These are phyloP conservation scores for Calonectris borealis DNA, from an alignment of 2,113 vertebrate species.

Conservation along the genomic window DNA sequence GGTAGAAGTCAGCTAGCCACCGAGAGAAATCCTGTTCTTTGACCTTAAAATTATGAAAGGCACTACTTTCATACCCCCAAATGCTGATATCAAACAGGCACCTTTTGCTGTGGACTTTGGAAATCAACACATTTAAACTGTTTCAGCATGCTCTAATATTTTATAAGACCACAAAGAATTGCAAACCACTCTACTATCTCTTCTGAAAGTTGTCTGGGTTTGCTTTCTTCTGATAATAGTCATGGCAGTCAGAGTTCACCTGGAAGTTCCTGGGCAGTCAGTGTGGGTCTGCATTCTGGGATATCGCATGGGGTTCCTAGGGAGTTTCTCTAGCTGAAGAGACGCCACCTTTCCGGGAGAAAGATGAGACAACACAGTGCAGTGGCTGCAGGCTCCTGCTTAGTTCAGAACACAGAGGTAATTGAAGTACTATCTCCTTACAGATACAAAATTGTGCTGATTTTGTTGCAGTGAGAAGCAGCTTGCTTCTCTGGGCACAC, in stretches of 20 bases:
- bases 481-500: neutral
- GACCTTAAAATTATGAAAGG: neutral
- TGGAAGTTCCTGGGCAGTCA: neutral
- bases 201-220: neutral
- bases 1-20: neutral
- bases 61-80: neutral
- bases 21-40: neutral
- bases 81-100: neutral
- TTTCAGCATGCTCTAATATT: neutral
- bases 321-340: neutral
- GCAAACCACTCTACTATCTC: neutral
- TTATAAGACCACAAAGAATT: neutral
- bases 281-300: neutral
- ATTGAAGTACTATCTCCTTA: neutral
- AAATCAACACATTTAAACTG: neutral
- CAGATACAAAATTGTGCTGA: neutral
- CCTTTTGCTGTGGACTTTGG: neutral
- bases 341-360: neutral
- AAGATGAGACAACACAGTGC: neutral
- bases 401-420: neutral
- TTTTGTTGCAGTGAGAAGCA: neutral
- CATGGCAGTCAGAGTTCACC: neutral
- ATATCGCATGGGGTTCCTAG: neutral
- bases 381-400: neutral
- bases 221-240: neutral